A percentile compares a stretch with the other conserved stretches of the same genome.
phyloP scores from a whole-genome alignment of 2,113 vertebrate genomes.

The Pyrgilauda ruficollis region DNA sequence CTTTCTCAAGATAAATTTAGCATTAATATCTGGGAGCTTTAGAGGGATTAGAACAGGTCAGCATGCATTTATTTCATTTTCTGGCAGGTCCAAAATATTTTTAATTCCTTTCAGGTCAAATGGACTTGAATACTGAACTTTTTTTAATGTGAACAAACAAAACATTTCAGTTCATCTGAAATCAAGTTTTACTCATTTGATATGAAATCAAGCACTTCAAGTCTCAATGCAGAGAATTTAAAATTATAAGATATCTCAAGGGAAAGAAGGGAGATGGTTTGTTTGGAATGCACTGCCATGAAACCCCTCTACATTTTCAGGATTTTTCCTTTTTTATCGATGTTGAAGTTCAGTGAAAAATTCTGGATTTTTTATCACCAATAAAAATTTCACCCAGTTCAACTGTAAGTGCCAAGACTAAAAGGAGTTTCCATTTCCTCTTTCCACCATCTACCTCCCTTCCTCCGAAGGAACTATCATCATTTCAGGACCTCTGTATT shows the following conservation, averaged over 20 bases:
- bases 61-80: not conserved
- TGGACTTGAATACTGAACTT: not conserved
- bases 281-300: not conserved
- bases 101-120: conserved; percentile 26
- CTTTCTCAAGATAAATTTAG: conserved; percentile 29
- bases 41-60: conserved; percentile 16
- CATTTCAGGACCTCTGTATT: not conserved
- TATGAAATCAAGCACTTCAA: not conserved
- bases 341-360: not conserved
- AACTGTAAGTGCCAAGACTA: not conserved
- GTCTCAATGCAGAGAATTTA: not conserved
- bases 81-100: not conserved
- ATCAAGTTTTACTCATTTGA: not conserved
- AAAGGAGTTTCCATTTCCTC: not conserved
- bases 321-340: not conserved
- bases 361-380: not conserved
- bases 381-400: not conserved
- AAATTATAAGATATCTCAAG: not conserved
- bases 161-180: not conserved
- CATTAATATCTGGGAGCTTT: conserved; percentile 30
- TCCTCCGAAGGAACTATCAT: not conserved
- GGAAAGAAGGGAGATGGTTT: not conserved
- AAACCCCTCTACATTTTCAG: not conserved
- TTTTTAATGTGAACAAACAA: not conserved
- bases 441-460: not conserved